Percentiles rank a stretch among this genome's conserved stretches.
Evolutionary conservation across 2,797 vertebrate genomes (phyloP).

Genomic region (Manis javanica): DNA sequence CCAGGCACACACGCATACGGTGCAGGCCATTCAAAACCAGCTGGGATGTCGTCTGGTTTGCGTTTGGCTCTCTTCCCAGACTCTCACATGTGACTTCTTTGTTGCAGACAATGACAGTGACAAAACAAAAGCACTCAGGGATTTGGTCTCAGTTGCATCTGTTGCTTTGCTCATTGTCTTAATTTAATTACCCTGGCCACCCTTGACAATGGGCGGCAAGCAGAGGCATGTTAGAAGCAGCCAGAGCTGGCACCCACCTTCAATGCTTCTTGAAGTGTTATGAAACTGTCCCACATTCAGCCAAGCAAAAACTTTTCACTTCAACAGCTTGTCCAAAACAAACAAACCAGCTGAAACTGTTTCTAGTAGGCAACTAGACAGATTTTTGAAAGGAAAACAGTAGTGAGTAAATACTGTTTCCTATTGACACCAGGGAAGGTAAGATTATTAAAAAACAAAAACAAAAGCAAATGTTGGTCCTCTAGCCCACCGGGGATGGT

Average conservation of each 20-base stretch:
- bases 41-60: conserved; percentile 76
- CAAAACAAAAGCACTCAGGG: conserved; percentile 67
- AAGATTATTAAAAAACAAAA: conserved; percentile 26
- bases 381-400: conserved; percentile 78
- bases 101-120: conserved; percentile 82
- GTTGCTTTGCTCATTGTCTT: conserved; percentile 80
- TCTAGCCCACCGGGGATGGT: not conserved
- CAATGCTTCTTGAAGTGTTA: conserved; percentile 65
- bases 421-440: conserved; percentile 70
- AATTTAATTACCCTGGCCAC: conserved; percentile 76
- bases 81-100: conserved; percentile 77
- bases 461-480: not conserved
- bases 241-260: conserved; percentile 52
- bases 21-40: conserved; percentile 59
- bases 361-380: conserved; percentile 73
- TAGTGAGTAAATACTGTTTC: conserved; percentile 79
- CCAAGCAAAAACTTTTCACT: conserved; percentile 77
- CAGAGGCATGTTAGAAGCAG: conserved; percentile 32
- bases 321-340: conserved; percentile 70
- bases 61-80: conserved; percentile 53
- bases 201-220: conserved; percentile 73
- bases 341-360: conserved; percentile 71
- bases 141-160: conserved; percentile 82
- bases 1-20: not conserved
- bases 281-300: conserved; percentile 69